Evolutionary conservation across 1,140 invertebrate species (phyloP), one percentile per base, ranked within the genome.

Genomic region (Subanguina moxae): DNA sequence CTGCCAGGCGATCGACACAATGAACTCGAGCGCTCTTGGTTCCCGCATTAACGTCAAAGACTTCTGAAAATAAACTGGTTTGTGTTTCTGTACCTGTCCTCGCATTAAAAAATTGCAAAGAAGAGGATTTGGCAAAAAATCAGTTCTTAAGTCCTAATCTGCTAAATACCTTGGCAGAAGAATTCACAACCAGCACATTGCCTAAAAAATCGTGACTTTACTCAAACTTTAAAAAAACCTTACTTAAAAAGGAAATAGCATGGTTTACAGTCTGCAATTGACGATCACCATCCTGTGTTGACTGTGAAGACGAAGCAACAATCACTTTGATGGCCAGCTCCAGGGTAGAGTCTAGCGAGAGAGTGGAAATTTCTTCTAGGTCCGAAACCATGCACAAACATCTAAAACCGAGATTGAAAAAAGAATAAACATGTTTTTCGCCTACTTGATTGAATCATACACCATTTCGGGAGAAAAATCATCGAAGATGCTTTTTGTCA

Each of bases 1-100:
- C 27, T 61, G 58, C 3, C 38, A 3, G 1, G 28, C 58, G 8
- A 28, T 32, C 7, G 42, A 30, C 8, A 61, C 15, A 21, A 61
- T 32, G 28, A 61, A 38, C 15, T 61, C 58, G 3, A 61, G 19
- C 7, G 58, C 58, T 61, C 58, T 19, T 1, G 27, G 28, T 30
- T 61, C 38, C 15, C 27, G 3, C 58, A 61, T 61, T n/a, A 38
- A 45, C 1, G 58, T 61, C n/a, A 61, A 8, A 27, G n/a, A 61
- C 17, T 61, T 45, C 58, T 61, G 42, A 61, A 57, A 57, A 38
- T n/a, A n/a, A n/a, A n/a, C n/a, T n/a, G n/a, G n/a, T n/a, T n/a
- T n/a, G n/a, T n/a, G n/a, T 5, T 38, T 11, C 32, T 3, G 3
- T 38, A 38, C 11, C 32, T 5, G 11, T 38, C 11, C 32, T 38